phyloP scores from a whole-genome alignment of 2,888 invertebrate species.

The Plebejus melissa region DNA sequence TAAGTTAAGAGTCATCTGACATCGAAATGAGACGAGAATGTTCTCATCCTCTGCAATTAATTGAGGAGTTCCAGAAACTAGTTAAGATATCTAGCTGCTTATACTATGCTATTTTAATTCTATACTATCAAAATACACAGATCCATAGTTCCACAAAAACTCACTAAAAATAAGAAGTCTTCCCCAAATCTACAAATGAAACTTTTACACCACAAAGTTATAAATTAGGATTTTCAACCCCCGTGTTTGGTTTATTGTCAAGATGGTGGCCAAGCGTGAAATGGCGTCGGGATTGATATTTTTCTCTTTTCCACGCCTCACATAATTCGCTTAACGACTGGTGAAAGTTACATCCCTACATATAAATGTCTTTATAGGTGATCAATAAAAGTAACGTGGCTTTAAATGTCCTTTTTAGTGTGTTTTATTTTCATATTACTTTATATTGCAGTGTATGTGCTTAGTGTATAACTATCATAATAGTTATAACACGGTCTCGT shows the following conservation, averaged over 20 bases:
- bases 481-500: no score
- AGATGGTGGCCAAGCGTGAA: constrained; percentile 26
- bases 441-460: background rate
- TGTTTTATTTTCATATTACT: background rate
- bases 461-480: no score
- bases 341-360: constrained; percentile 17
- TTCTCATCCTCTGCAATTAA: no score
- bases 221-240: constrained; percentile 20
- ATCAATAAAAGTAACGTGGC: constrained; percentile 11
- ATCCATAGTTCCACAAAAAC: background rate
- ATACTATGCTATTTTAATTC: no score
- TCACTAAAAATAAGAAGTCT: background rate
- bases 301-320: constrained; percentile 22
- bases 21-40: no score
- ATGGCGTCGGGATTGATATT: constrained; percentile 23
- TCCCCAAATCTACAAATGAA: background rate
- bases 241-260: constrained; percentile 26
- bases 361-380: constrained; percentile 22
- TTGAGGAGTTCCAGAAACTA: no score
- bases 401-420: background rate
- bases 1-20: no score
- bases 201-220: constrained; percentile 14
- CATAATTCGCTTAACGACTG: constrained; percentile 22
- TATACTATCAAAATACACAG: no score
- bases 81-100: no score